Evolutionary conservation across 2,113 vertebrate genomes (phyloP).

Genomic region (Etheostoma spectabile): DNA sequence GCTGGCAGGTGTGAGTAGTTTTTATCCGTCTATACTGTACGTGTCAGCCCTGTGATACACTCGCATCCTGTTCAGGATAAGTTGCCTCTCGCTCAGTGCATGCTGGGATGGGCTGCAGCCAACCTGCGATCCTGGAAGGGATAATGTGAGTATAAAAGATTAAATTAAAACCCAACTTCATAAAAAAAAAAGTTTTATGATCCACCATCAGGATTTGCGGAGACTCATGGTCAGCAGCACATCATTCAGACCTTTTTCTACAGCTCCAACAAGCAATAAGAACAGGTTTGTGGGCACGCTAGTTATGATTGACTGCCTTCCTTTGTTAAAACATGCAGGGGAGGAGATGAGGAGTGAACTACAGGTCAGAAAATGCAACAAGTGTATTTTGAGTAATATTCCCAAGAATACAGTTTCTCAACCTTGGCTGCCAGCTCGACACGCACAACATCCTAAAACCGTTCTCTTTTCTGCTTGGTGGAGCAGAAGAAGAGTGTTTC

Average conservation of each 20-base stretch:
- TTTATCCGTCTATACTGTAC: background rate
- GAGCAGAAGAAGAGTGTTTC: conserved; percentile 5
- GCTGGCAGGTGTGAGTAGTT: background rate
- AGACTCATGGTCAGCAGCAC: background rate
- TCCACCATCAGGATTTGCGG: background rate
- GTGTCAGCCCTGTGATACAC: background rate
- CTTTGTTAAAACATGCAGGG: background rate
- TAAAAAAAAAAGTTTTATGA: background rate
- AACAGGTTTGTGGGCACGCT: background rate
- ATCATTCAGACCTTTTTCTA: background rate
- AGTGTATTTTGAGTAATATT: background rate
- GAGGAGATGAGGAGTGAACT: background rate
- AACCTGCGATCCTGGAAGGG: background rate
- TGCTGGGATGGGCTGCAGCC: background rate
- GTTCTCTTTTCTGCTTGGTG: conserved; percentile 18
- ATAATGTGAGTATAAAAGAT: background rate
- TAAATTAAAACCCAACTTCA: background rate
- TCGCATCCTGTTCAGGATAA: background rate
- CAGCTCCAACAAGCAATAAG: background rate
- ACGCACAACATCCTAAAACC: background rate
- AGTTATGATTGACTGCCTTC: background rate
- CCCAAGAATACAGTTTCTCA: background rate
- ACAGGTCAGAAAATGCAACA: too few species aligned
- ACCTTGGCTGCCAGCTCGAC: background rate
- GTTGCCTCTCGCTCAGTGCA: background rate